Evolutionary conservation across 2,113 vertebrate species (phyloP).

Genomic region (Lethenteron camtschaticum): DNA sequence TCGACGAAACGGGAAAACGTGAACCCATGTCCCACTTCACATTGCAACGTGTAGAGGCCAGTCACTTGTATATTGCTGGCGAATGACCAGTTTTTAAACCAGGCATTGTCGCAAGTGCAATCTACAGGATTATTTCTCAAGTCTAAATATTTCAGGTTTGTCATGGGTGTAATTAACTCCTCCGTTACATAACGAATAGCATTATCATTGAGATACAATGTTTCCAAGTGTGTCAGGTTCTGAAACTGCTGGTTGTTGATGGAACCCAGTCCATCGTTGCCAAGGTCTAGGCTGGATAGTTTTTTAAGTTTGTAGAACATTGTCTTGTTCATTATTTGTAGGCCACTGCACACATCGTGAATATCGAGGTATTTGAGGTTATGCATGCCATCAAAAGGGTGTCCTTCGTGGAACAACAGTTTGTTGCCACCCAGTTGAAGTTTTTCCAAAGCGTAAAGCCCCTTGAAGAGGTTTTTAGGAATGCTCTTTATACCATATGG

Average conservation of each 20-base stretch:
- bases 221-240: conserved; percentile 6
- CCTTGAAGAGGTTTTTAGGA: conserved; percentile 7
- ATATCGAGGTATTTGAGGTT: conserved; percentile 5
- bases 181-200: conserved; percentile 6
- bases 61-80: conserved; percentile 1
- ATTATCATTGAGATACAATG: conserved; percentile 8
- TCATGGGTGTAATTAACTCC: not conserved
- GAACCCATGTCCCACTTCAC: not conserved
- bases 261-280: conserved; percentile 8
- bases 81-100: conserved; percentile 7
- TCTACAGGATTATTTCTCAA: conserved; percentile 7
- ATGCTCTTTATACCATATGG: conserved; percentile 4
- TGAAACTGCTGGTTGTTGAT: conserved; percentile 5
- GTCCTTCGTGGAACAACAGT: not conserved
- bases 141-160: conserved; percentile 7
- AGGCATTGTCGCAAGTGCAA: conserved; percentile 9
- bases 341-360: conserved; percentile 8
- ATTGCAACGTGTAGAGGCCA: conserved; percentile 7
- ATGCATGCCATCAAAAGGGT: conserved; percentile 3
- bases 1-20: not conserved
- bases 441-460: not conserved
- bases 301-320: conserved; percentile 9
- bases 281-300: conserved; percentile 4
- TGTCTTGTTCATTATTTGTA: conserved; percentile 1
- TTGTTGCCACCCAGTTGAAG: conserved; percentile 10